Evolutionary conservation across 2,888 invertebrate species (phyloP).

Genomic region (Meliscaeva auricollis): DNA sequence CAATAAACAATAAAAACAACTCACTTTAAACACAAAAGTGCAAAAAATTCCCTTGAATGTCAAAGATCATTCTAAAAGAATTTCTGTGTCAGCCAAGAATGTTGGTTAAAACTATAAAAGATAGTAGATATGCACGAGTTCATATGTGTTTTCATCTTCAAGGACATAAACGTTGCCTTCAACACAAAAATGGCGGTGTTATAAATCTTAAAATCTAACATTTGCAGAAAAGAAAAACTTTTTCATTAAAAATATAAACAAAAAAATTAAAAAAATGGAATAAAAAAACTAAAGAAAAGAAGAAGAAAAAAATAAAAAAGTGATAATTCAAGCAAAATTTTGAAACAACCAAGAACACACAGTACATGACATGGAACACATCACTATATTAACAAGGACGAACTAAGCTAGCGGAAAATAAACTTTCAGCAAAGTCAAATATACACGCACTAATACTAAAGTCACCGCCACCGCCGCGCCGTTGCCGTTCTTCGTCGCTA

Average conservation of each 20-base stretch:
- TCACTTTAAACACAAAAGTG: neutral
- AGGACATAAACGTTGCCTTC: constrained; percentile 30
- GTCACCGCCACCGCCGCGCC: neutral
- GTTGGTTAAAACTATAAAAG: neutral
- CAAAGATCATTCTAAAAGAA: constrained; percentile 21
- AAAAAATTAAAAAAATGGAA: neutral
- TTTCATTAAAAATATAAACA: constrained; percentile 7
- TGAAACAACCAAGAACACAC: constrained; percentile 39
- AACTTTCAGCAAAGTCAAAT: constrained; percentile 71
- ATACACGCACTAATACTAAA: constrained; percentile 45
- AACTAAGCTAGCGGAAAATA: constrained; percentile 63
- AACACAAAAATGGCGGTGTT: neutral
- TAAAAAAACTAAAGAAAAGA: constrained; percentile 7
- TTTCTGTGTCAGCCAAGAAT: constrained; percentile 18
- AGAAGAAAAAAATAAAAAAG: neutral
- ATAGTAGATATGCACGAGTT: neutral
- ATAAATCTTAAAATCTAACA: neutral
- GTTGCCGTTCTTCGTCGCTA: neutral
- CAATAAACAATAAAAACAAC: neutral
- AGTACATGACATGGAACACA: constrained; percentile 53
- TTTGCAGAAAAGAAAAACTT: constrained; percentile 26
- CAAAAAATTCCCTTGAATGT: constrained; percentile 19
- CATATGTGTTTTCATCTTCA: constrained; percentile 28
- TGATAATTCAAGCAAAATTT: constrained; percentile 58
- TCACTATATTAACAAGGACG: constrained; percentile 56